These are phyloP conservation scores for Pyrgus malvae DNA, from an alignment of 2,888 invertebrate genomes.

Conservation along the genomic window DNA sequence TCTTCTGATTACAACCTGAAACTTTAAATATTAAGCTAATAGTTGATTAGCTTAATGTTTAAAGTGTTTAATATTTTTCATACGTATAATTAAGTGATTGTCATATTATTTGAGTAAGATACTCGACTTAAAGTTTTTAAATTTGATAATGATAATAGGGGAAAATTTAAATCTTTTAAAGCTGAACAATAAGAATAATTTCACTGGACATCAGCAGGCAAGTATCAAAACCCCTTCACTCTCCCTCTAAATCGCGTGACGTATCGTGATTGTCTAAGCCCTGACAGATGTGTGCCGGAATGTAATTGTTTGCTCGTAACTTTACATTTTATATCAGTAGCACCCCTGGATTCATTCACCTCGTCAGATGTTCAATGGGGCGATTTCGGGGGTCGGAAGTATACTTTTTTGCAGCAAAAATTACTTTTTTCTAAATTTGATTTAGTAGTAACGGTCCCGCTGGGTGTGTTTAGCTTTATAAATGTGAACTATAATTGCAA, in stretches of 20 bases:
- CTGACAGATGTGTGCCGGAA: constrained; percentile 81
- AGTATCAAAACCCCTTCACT: constrained; percentile 2
- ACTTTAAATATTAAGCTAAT: no score
- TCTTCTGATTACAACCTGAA: no score
- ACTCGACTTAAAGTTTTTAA: no score
- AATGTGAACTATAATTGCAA: neutral
- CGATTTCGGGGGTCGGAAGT: constrained; percentile 61
- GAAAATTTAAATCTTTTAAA: no score
- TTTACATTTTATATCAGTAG: constrained; percentile 75
- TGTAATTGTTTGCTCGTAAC: constrained; percentile 75
- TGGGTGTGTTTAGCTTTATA: constrained; percentile 3
- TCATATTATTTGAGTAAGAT: no score
- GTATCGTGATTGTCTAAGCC: constrained; percentile 81
- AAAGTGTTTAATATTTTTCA: no score
- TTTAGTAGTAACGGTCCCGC: constrained; percentile 50
- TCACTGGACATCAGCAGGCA: no score
- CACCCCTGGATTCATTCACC: constrained; percentile 77
- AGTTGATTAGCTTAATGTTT: no score
- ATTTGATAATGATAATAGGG: no score
- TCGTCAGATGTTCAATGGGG: constrained; percentile 79
- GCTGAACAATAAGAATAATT: no score
- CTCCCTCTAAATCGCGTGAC: constrained; percentile 67
- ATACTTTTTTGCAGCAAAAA: constrained; percentile 60
- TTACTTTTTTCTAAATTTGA: constrained; percentile 53
- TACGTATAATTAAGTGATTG: no score